Evolutionary conservation across 2,888 invertebrate genomes (phyloP).

Genomic region (Mythimna lalbum): DNA sequence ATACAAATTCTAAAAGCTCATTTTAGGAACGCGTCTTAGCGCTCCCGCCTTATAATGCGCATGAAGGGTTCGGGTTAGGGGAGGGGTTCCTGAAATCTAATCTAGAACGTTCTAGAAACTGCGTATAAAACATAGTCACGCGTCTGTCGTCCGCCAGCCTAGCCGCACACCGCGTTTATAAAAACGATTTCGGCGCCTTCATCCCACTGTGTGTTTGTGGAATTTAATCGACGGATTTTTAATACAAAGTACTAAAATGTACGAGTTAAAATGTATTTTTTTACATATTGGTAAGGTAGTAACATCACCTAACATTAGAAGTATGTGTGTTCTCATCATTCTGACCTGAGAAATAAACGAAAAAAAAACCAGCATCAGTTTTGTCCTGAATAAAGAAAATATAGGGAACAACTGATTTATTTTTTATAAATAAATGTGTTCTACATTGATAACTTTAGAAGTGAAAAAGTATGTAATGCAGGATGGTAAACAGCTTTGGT

Average conservation of each 20-base stretch:
- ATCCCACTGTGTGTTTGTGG: too few relatives aligned
- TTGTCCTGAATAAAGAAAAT: background rate
- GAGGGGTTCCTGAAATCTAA: background rate
- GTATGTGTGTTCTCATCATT: background rate
- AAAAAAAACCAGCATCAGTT: background rate
- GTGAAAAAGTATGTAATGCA: too few relatives aligned
- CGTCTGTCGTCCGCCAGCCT: background rate
- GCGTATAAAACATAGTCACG: background rate
- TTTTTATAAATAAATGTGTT: background rate
- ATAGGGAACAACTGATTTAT: background rate
- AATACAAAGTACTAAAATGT: background rate
- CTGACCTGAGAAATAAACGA: background rate
- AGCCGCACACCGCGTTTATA: background rate
- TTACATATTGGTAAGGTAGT: background rate
- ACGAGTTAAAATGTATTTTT: background rate
- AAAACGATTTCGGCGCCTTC: background rate
- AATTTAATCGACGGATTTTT: background rate
- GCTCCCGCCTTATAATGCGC: background rate
- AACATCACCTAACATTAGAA: background rate
- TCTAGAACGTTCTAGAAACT: background rate
- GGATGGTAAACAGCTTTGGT: too few relatives aligned
- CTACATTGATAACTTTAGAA: too few relatives aligned
- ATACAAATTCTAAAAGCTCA: background rate
- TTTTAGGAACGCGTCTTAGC: background rate
- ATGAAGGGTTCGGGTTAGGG: background rate